Evolutionary conservation across 53 echinoderm and acorn worm genomes (phyloP).

Genomic region (Luidia sarsii): DNA sequence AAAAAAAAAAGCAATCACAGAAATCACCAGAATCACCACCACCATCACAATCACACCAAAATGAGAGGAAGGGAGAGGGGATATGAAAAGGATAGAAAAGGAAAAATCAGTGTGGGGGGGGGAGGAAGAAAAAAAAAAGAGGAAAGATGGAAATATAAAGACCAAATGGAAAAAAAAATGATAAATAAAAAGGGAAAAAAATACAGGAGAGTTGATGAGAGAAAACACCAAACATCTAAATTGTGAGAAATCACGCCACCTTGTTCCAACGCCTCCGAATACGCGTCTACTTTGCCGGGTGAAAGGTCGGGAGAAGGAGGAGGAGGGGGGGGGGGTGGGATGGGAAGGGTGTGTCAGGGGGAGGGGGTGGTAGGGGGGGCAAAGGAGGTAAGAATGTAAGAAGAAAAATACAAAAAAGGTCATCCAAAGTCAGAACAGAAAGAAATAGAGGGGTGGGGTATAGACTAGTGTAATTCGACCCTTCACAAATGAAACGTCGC

Average conservation of each 20-base stretch:
- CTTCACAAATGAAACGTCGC: too few species aligned
- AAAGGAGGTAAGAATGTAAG: too few species aligned
- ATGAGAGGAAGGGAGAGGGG: background rate
- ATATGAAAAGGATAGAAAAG: background rate
- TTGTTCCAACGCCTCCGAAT: constrained; percentile 53
- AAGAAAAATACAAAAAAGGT: too few species aligned
- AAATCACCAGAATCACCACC: constrained; percentile 30
- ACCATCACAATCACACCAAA: constrained; percentile 45
- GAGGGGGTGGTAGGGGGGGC: too few species aligned
- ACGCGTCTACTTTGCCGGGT: constrained; percentile 46
- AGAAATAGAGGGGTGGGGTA: too few species aligned
- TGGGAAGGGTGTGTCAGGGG: background rate
- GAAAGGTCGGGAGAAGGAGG: too few species aligned
- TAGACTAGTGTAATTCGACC: too few species aligned
- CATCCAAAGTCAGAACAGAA: too few species aligned
- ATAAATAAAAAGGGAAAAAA: background rate
- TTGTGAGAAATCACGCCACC: constrained; percentile 44
- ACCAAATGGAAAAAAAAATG: background rate
- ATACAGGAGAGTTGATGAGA: constrained; percentile 20
- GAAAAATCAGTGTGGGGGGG: background rate
- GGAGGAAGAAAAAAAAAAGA: background rate
- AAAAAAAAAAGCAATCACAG: constrained; percentile 5
- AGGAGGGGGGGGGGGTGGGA: background rate
- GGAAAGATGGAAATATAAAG: background rate
- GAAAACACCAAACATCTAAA: constrained; percentile 40